Percentiles rank a stretch among this genome's conserved stretches.
phyloP scores from a whole-genome alignment of 2,113 vertebrate species.

The Strix uralensis region DNA sequence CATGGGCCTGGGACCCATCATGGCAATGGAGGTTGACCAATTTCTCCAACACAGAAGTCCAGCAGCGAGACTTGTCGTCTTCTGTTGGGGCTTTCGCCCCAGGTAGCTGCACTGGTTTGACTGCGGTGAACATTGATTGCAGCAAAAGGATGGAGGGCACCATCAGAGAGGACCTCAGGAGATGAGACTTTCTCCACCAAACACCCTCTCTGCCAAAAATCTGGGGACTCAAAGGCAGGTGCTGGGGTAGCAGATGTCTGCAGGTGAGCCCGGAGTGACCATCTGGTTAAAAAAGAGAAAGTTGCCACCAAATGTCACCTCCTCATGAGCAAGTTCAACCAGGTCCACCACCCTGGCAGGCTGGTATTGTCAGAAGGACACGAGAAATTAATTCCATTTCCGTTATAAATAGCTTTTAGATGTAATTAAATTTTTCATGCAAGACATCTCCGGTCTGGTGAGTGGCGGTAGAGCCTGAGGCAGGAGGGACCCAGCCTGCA shows the following conservation, averaged over 20 bases:
- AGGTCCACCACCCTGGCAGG: not conserved
- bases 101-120: not conserved
- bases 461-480: accelerated
- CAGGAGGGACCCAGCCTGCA: not conserved
- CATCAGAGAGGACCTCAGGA: not conserved
- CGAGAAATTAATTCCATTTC: not conserved
- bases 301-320: not conserved
- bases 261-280: accelerated
- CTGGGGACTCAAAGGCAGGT: not conserved
- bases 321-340: not conserved
- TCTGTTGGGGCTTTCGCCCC: not conserved
- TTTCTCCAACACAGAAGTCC: not conserved
- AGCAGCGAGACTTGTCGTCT: accelerated
- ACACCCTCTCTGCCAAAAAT: not conserved
- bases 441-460: not conserved
- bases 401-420: not conserved
- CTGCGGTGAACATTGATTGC: accelerated
- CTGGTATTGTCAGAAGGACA: not conserved
- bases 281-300: not conserved
- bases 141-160: not conserved
- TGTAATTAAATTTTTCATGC: not conserved
- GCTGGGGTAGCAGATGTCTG: not conserved
- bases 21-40: not conserved
- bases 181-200: not conserved
- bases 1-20: not conserved